Evolutionary conservation across 2,113 vertebrate genomes (phyloP).

Genomic region (Mus pahari): DNA sequence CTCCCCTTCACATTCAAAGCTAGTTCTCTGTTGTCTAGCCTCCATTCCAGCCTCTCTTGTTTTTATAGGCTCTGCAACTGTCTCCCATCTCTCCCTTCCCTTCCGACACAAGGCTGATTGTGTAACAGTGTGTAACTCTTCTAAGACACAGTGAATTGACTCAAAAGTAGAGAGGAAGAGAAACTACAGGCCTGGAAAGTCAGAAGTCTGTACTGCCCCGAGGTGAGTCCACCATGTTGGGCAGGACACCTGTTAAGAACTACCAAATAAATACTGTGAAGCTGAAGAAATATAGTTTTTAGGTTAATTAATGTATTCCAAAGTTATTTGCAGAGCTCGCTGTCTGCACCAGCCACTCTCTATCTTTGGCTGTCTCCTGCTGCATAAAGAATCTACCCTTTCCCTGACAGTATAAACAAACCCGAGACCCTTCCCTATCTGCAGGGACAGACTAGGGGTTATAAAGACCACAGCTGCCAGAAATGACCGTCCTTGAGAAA

Average conservation of each 20-base stretch:
- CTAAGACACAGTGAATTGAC: not conserved
- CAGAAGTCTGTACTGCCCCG: not conserved
- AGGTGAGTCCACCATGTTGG: rapidly evolving
- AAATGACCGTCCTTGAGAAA: no score
- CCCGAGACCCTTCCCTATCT: no score
- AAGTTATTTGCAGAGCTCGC: no score
- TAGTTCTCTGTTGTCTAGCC: not conserved
- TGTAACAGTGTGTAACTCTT: not conserved
- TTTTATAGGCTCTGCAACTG: not conserved
- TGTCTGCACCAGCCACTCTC: no score
- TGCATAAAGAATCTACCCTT: no score
- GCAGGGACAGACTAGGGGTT: no score
- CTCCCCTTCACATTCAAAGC: no score
- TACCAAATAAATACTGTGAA: not conserved
- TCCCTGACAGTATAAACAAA: no score
- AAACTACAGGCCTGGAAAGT: not conserved
- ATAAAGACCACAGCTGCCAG: no score
- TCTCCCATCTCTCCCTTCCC: not conserved
- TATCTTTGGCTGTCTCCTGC: no score
- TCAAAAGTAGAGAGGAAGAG: not conserved
- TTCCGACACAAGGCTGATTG: not conserved
- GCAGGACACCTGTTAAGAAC: not conserved
- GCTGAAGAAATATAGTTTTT: no score
- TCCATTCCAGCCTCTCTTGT: rapidly evolving
- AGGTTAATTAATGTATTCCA: no score